Conservation (phyloP, 2,888 invertebrate species). For the Empis livida region DNA sequence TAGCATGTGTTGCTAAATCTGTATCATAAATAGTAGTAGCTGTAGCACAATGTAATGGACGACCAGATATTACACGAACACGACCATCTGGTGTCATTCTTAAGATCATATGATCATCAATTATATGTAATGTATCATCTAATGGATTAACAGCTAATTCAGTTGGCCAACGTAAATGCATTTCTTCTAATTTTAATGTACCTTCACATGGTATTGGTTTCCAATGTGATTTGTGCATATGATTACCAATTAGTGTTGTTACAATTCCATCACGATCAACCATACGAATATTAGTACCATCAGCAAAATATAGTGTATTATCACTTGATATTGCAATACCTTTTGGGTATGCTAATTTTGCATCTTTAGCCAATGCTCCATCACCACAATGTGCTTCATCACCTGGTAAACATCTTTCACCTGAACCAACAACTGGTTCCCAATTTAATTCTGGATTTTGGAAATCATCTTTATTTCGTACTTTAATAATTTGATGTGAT, state of each 20-base stretch:
- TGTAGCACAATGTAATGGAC: conserved; percentile 84
- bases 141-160: conserved; percentile 87
- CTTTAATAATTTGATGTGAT: conserved; percentile 83
- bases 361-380: conserved; percentile 81
- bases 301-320: conserved; percentile 87
- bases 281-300: conserved; percentile 88
- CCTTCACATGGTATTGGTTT: conserved; percentile 88
- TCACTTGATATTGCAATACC: conserved; percentile 89
- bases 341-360: conserved; percentile 91
- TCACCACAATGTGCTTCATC: conserved; percentile 95
- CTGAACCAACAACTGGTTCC: conserved; percentile 91
- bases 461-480: conserved; percentile 69
- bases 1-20: conserved; percentile 82
- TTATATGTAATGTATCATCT: conserved; percentile 88
- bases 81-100: conserved; percentile 84
- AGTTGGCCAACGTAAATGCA: conserved; percentile 92
- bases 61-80: conserved; percentile 84
- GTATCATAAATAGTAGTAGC: conserved; percentile 66
- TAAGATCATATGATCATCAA: conserved; percentile 91
- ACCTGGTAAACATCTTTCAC: conserved; percentile 83
- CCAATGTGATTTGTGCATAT: conserved; percentile 88
- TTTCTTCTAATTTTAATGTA: conserved; percentile 81
- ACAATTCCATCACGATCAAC: conserved; percentile 87
- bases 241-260: conserved; percentile 82
- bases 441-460: conserved; percentile 82